Conservation (phyloP, 2,888 invertebrate genomes). For the Nematopogon swammerdamellus region DNA sequence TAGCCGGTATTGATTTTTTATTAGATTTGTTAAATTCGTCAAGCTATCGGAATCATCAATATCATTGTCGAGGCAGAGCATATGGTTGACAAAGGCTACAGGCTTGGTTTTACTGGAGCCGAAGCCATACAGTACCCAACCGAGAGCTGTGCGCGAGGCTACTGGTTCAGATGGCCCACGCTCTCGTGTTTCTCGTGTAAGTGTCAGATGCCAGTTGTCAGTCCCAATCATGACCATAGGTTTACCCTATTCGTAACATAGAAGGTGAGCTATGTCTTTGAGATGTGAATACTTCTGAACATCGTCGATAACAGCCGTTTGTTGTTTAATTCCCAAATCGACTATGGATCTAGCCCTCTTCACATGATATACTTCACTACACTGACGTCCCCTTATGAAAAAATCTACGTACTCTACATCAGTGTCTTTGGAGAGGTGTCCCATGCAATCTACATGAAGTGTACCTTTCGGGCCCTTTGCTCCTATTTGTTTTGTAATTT, state of each 20-base stretch:
- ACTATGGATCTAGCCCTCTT: background rate
- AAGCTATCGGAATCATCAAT: background rate
- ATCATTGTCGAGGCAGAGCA: background rate
- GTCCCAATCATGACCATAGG: background rate
- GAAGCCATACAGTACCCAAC: background rate
- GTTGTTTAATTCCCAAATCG: background rate
- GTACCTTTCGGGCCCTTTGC: background rate
- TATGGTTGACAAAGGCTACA: background rate
- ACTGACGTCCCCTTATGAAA: background rate
- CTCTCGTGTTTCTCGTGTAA: background rate
- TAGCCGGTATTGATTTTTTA: background rate
- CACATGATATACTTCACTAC: background rate
- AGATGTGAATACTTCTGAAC: no score
- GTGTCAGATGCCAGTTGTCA: background rate
- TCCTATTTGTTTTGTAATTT: background rate
- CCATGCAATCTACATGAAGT: background rate
- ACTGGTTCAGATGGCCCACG: background rate
- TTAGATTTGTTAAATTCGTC: background rate
- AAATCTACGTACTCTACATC: constrained; percentile 1
- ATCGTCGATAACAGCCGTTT: no score
- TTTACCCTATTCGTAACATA: no score
- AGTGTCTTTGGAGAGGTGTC: background rate
- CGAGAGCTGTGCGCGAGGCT: background rate
- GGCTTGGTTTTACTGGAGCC: background rate
- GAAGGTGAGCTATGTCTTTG: no score